Conservation (phyloP, 2,797 vertebrate species). For the Spinus olivaceus region DNA sequence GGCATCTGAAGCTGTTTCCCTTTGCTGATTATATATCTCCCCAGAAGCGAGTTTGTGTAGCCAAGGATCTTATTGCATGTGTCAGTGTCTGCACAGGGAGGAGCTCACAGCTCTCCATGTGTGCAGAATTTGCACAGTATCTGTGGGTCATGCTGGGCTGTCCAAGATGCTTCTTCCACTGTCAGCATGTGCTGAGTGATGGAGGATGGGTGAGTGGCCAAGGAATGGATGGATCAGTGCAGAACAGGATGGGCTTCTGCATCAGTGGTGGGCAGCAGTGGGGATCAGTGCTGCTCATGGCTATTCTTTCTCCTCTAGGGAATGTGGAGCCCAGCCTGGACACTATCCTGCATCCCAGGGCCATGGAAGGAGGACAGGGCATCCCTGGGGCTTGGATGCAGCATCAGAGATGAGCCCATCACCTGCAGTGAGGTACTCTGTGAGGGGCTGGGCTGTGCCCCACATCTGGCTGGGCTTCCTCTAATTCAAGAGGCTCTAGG, state of each 20-base stretch:
- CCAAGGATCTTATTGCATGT: rapidly evolving
- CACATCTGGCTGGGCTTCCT: not conserved
- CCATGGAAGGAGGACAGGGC: not conserved
- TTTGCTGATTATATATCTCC: not conserved
- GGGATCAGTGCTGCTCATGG: not conserved
- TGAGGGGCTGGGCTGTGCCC: not conserved
- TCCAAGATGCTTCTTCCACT: not conserved
- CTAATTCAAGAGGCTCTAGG: not conserved
- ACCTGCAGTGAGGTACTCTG: not conserved
- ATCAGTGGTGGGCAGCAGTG: not conserved
- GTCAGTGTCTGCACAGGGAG: not conserved
- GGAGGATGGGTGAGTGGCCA: not conserved
- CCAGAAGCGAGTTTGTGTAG: not conserved
- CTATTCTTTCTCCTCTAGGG: not conserved
- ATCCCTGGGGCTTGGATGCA: not conserved
- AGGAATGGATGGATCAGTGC: not conserved
- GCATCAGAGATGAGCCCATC: not conserved
- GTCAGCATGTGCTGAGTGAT: not conserved
- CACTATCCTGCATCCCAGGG: not conserved
- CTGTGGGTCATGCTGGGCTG: not conserved
- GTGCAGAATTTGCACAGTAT: not conserved
- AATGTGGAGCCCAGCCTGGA: not conserved
- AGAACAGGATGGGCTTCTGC: not conserved
- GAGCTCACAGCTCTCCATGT: not conserved
- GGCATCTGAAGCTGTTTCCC: not conserved